Evolutionary conservation across 2,888 invertebrate genomes (phyloP).

Genomic region (Cylindroiulus punctatus): DNA sequence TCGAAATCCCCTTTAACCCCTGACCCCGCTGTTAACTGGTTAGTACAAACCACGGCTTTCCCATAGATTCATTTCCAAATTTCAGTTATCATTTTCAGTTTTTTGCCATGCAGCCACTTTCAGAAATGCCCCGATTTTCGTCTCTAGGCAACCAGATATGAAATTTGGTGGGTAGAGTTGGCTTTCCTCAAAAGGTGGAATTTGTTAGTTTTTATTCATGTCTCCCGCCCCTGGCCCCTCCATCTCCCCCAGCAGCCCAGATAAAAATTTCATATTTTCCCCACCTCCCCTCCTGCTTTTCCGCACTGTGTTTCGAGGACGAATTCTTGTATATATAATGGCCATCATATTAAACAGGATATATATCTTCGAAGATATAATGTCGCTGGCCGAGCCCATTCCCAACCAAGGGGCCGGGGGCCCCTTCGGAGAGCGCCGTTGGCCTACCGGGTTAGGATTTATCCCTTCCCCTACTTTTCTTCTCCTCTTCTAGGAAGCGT

Average conservation of each 20-base stretch:
- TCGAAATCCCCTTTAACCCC: background rate
- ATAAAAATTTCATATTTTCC: constrained; percentile 43
- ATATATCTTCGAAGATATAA: constrained; percentile 49
- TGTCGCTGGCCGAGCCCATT: constrained; percentile 45
- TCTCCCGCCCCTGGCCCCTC: background rate
- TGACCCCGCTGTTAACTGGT: background rate
- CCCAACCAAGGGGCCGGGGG: background rate
- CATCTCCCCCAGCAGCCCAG: constrained; percentile 46
- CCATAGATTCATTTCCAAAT: too few species aligned
- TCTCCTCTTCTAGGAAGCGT: constrained; percentile 50
- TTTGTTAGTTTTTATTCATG: constrained; percentile 50
- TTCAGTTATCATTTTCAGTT: background rate
- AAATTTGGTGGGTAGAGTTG: constrained; percentile 48
- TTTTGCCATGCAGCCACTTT: background rate
- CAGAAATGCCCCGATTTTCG: constrained; percentile 26
- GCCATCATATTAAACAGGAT: constrained; percentile 48
- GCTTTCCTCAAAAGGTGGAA: constrained; percentile 51
- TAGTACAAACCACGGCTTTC: background rate
- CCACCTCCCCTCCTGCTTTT: constrained; percentile 5
- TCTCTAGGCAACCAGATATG: constrained; percentile 36
- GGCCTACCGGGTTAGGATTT: constrained; percentile 45
- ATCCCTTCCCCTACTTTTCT: constrained; percentile 46
- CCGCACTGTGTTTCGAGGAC: constrained; percentile 35
- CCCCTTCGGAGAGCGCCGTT: background rate
- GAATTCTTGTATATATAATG: constrained; percentile 39